A percentile compares a stretch with the other conserved stretches of the same genome.
Conservation (phyloP, 2,797 vertebrate species). For the Sebastes taczanowskii region DNA sequence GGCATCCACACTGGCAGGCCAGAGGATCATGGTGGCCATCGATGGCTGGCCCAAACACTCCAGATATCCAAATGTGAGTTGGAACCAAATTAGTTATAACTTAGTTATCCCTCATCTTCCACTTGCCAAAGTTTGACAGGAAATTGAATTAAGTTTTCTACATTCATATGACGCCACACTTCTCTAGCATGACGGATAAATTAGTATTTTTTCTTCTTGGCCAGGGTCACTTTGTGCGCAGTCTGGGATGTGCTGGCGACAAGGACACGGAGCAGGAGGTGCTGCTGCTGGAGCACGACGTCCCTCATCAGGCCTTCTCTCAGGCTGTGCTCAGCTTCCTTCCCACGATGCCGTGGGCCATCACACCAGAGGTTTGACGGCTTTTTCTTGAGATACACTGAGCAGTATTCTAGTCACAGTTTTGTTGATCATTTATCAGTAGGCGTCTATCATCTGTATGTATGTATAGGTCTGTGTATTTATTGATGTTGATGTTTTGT, state of each 20-base stretch:
- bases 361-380: constrained; percentile 87
- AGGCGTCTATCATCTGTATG: background rate
- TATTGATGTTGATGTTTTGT: background rate
- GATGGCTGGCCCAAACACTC: constrained; percentile 97
- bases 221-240: constrained; percentile 97
- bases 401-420: background rate
- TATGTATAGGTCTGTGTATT: background rate
- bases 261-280: constrained; percentile 97
- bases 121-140: background rate
- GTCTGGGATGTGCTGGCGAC: constrained; percentile 90
- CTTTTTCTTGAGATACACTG: background rate
- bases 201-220: background rate
- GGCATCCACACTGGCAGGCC: constrained; percentile 86
- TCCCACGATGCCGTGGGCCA: constrained; percentile 94
- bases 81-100: background rate
- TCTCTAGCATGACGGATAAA: background rate
- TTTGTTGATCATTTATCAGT: background rate
- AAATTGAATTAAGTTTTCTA: background rate
- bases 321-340: constrained; percentile 94
- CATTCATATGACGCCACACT: background rate
- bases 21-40: constrained; percentile 96
- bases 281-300: constrained; percentile 95
- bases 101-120: background rate
- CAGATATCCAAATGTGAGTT: constrained; percentile 95
- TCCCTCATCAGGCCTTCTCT: constrained; percentile 96